Base-by-base conservation (phyloP, 2,888 invertebrate species). In the Dryococelus australis region DNA sequence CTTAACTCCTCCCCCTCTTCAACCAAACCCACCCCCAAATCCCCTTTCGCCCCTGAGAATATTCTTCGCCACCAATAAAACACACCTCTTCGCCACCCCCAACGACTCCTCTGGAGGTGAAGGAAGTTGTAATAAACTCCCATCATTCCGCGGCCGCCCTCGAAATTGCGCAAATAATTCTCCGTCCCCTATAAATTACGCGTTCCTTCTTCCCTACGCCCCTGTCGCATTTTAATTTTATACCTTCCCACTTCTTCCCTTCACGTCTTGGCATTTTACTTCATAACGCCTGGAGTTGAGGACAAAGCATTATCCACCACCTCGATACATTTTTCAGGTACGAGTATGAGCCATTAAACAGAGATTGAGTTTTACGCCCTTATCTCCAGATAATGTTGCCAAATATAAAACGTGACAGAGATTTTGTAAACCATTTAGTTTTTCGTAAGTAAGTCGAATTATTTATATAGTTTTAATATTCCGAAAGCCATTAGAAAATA, bases 111-210 rank as follows among this genome's bases (percentile, higher is more conserved):
- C 65, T 65, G 65, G 20, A 65, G 65, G 65, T 65, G 65, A 65
- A 65, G 65, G 65, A 65, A 65, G 65, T 20, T 20, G 65, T 65
- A 65, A 65, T 65, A 65, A 65, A 65, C 65, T 65, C 65, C 65
- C 65, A 65, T 65, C 65, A 65, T 65, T 65, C 65, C 65, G 65
- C 65, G 8, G 65, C n/a, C 13, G 65, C 65, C 65, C 35, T 65
- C 65, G 65, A 65, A 65, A 65, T 65, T 65, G 65, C 65, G 65
- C 65, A 65, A 65, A 65, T 65, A 65, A 65, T n/a, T 65, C 65
- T n/a, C 65, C 65, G 16, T 24, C 65, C 65, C 65, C 65, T 65
- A 65, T 65, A 65, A 65, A 65, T 65, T 65, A 65, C 65, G 65
- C 65, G 65, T 20, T 65, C 24, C 65, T 65, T 16, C 65, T n/a